Percentiles rank a stretch among this genome's conserved stretches.
phyloP scores from a whole-genome alignment of 1,140 invertebrate species.

The Orussus abietinus region DNA sequence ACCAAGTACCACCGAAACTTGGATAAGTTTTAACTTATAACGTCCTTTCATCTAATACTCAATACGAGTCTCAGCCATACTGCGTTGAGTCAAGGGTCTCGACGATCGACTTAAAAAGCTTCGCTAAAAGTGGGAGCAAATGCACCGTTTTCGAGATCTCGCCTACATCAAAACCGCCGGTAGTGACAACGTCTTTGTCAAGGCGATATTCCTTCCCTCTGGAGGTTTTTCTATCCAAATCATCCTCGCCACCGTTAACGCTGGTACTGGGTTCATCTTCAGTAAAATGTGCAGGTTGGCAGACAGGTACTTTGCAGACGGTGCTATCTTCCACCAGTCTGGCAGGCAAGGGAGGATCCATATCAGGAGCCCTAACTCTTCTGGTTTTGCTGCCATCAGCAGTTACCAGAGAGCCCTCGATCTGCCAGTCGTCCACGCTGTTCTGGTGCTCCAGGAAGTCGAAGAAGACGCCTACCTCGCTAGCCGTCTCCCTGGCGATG shows the following conservation, averaged over 20 bases:
- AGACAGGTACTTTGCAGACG: constrained; percentile 25
- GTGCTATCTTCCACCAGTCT: constrained; percentile 34
- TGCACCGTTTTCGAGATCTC: constrained; percentile 31
- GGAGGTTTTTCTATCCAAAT: constrained; percentile 10
- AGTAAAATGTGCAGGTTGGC: constrained; percentile 15
- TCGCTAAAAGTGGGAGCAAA: constrained; percentile 42
- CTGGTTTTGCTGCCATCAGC: constrained; percentile 27
- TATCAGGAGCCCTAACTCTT: constrained; percentile 26
- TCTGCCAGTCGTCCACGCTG: constrained; percentile 26
- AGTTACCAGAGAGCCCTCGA: constrained; percentile 33
- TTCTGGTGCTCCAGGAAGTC: constrained; percentile 44
- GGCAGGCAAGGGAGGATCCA: constrained; percentile 26
- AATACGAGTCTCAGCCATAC: constrained; percentile 43
- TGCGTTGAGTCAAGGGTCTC: constrained; percentile 46
- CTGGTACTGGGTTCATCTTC: no score
- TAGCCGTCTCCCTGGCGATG: constrained; percentile 48
- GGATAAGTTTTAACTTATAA: no score
- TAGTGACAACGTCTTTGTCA: constrained; percentile 33
- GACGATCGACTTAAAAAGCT: constrained; percentile 45
- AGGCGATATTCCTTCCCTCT: constrained; percentile 16
- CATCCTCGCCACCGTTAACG: constrained; percentile 13
- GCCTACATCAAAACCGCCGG: constrained; percentile 34
- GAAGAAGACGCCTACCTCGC: constrained; percentile 47
- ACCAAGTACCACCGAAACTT: no score
- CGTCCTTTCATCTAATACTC: no score